Base-by-base conservation (phyloP, 2,888 invertebrate species). In the Odontomyia ornata region DNA sequence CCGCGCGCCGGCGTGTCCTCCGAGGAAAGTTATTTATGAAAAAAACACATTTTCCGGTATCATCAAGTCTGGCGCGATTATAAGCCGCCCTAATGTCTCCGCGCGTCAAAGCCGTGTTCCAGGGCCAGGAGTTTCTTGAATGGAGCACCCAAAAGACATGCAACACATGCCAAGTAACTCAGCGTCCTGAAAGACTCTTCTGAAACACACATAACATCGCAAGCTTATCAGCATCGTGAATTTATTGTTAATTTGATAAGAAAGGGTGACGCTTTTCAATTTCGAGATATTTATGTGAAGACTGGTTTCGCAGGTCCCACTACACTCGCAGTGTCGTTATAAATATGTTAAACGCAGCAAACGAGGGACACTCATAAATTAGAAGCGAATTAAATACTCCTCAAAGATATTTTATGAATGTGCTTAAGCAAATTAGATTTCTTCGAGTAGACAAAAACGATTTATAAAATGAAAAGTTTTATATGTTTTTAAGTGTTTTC, bases 241-340 rank as follows among this genome's bases (percentile, higher is more conserved):
- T 79, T 79, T 79, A 79, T 79, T 79, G 75, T 79, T 79, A 77
- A 77, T 77, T 75, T 79, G 78, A 79, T 79, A 79, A 79, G 64
- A 73, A 18, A 72, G 30, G 47, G 62, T 57, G 72, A 64, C 71
- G 46, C 36, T 56, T 67, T 75, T 46, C 71, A 56, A 65, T 76
- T 57, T 27, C 23, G 23, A 46, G 47, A 57, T 56, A 25, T 72
- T 72, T 52, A 64, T 75, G n/a, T 28, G 36, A 11, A 57, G 30
- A 60, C 69, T 30, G 25, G 69, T 69, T 69, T 30, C 30, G 15
- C 43, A 65, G 69, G 23, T 25, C 56, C n/a, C 60, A 21, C 43
- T 72, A 71, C 77, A 72, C 76, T 77, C 78, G 75, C 77, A 77
- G 77, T 78, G n/a, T n/a, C n/a, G 3, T 36, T 9, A 36, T 36